Conservation (phyloP, 2,113 vertebrate genomes). For the Muscicapa adusta region DNA sequence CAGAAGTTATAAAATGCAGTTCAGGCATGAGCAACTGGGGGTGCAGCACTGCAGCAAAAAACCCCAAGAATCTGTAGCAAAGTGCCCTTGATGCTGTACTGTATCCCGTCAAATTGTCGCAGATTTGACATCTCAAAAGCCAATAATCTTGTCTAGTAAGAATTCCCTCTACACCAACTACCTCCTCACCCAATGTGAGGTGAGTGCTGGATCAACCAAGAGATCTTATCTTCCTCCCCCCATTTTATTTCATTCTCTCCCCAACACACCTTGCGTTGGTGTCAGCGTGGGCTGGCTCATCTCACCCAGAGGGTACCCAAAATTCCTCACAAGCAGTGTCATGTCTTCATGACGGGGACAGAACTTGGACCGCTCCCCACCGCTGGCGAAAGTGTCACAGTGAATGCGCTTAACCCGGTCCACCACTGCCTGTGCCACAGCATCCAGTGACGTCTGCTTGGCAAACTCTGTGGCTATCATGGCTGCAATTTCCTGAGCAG, state of each 20-base stretch:
- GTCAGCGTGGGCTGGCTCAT: slow-evolving; percentile 80
- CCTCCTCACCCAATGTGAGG: neutral
- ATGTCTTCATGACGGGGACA: slow-evolving; percentile 94
- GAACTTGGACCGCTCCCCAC: slow-evolving; percentile 84
- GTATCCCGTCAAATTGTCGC: neutral
- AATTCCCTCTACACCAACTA: neutral
- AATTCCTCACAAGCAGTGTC: slow-evolving; percentile 92
- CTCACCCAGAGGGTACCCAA: slow-evolving; percentile 85
- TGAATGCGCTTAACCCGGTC: slow-evolving; percentile 92
- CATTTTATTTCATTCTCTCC: neutral
- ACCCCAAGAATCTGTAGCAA: neutral
- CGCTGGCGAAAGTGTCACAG: slow-evolving; percentile 87
- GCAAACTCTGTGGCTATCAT: slow-evolving; percentile 97
- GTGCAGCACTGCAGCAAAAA: neutral
- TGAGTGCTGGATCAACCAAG: neutral
- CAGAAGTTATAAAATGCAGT: neutral
- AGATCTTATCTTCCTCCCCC: neutral
- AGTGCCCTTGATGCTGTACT: neutral
- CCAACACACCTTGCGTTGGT: slow-evolving; percentile 82
- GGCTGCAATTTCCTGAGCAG: slow-evolving; percentile 88
- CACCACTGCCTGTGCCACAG: slow-evolving; percentile 91
- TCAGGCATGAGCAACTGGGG: neutral
- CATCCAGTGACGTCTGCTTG: slow-evolving; percentile 88
- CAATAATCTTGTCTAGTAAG: neutral
- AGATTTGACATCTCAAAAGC: neutral